phyloP scores from a whole-genome alignment of 2,888 invertebrate species.

The Galerucella calmariensis region DNA sequence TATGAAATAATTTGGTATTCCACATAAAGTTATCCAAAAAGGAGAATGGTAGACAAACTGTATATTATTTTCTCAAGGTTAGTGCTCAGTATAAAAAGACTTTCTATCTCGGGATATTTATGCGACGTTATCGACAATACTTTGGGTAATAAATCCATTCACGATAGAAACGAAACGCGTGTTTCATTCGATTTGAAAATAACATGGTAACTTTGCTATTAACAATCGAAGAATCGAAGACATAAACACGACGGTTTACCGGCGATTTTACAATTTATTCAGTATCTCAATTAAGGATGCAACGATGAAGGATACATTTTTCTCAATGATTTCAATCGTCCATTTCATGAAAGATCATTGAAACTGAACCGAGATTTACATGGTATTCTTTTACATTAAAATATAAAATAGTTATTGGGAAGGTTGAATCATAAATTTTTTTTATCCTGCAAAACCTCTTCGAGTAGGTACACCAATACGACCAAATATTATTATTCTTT shows the following conservation, averaged over 20 bases:
- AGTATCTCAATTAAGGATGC: background rate
- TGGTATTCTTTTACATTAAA: no score
- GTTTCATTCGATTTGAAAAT: background rate
- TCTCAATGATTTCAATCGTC: background rate
- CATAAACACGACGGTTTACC: background rate
- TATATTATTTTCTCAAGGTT: background rate
- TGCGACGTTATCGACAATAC: no score
- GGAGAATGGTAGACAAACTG: no score
- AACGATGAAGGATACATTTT: background rate
- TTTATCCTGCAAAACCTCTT: no score
- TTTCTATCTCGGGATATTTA: background rate
- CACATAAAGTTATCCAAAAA: no score
- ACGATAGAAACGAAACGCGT: background rate
- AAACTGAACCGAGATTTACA: background rate
- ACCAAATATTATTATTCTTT: conserved; percentile 1
- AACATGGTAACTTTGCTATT: background rate
- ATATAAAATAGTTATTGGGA: no score
- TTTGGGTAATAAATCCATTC: conserved; percentile 11
- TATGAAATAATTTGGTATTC: no score
- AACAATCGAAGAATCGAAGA: background rate
- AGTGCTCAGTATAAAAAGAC: background rate
- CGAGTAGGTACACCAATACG: no score
- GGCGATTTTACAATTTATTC: background rate
- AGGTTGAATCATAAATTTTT: background rate
- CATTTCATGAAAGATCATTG: background rate